Percentiles rank a stretch among this genome's conserved stretches.
Conservation (phyloP, 2,113 vertebrate species). For the Eptesicus fuscus region DNA sequence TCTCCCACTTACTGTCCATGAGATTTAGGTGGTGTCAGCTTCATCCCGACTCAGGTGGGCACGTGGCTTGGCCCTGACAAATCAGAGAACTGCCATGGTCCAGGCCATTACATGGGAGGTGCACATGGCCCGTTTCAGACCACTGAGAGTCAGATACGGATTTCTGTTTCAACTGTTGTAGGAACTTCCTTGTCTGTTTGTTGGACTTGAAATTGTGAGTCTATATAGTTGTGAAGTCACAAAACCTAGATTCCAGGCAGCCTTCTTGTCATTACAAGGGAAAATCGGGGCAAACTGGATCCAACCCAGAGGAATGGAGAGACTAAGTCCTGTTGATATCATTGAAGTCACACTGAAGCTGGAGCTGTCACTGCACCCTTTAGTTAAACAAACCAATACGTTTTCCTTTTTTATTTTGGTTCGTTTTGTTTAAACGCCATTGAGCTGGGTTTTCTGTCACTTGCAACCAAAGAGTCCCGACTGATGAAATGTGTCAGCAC, state of each 20-base stretch:
- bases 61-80: background rate
- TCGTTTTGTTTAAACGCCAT: background rate
- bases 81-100: background rate
- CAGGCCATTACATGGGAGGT: background rate
- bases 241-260: background rate
- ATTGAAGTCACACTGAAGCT: background rate
- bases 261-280: too few relatives aligned
- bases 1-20: background rate
- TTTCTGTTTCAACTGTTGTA: background rate
- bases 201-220: background rate
- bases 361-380: background rate
- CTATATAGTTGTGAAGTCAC: background rate
- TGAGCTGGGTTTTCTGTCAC: background rate
- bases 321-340: too few relatives aligned
- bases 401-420: background rate
- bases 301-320: background rate
- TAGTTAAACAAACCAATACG: background rate
- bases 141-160: background rate
- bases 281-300: background rate
- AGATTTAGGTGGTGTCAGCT: background rate
- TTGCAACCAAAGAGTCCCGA: background rate
- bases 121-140: background rate
- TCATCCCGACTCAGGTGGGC: background rate
- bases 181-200: background rate
- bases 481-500: background rate